Percentiles rank a stretch among this genome's conserved stretches.
Conservation (phyloP, 2,888 invertebrate species). For the Sepiola atlantica region DNA sequence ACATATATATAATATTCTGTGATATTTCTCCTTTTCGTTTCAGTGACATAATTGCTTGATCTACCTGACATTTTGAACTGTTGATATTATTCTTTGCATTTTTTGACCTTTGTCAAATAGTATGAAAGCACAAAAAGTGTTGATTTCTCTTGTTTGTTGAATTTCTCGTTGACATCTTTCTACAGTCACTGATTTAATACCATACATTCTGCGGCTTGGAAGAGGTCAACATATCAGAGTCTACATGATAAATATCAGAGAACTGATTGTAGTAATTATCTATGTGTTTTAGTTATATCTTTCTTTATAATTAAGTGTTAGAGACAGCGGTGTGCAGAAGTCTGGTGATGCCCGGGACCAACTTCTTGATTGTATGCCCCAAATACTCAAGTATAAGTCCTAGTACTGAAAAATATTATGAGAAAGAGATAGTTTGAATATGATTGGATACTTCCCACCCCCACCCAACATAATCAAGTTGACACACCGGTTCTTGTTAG, state of each 20-base stretch:
- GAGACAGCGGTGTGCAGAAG: too few relatives aligned
- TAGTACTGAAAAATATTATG: too few relatives aligned
- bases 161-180: background rate
- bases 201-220: background rate
- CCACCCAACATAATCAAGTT: too few relatives aligned
- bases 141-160: background rate
- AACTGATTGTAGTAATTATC: background rate
- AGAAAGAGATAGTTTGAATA: too few relatives aligned
- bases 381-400: too few relatives aligned
- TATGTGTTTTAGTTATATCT: background rate
- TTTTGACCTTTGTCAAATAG: background rate
- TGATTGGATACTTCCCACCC: too few relatives aligned
- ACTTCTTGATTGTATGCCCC: too few relatives aligned
- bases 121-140: background rate
- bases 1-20: background rate
- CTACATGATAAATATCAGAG: background rate
- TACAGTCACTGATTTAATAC: background rate
- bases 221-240: background rate
- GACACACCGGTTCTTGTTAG: too few relatives aligned
- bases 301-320: background rate
- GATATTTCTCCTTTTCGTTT: background rate
- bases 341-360: too few relatives aligned
- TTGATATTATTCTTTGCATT: background rate
- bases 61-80: background rate
- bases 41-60: slow-evolving; percentile 8